Conservation (phyloP, 2,888 invertebrate species). For the Apamea crenata region DNA sequence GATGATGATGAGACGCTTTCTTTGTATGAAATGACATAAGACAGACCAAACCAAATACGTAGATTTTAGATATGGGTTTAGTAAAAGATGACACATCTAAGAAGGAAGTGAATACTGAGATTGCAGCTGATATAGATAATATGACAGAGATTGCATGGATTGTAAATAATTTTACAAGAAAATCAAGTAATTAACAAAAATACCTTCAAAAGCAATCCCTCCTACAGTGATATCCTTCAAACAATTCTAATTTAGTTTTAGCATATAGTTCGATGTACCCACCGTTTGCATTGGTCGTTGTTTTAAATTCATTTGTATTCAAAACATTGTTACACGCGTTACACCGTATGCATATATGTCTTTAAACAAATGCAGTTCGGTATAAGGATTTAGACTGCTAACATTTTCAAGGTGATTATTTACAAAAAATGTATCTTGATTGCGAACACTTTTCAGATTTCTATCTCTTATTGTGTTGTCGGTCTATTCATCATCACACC, state of each 20-base stretch:
- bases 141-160: background rate
- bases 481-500: background rate
- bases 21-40: background rate
- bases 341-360: conserved; percentile 30
- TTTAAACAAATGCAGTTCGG: conserved; percentile 44
- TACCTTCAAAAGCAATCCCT: background rate
- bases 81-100: background rate
- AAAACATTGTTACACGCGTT: conserved; percentile 45
- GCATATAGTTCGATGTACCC: conserved; percentile 39
- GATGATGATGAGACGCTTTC: background rate
- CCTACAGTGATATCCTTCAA: conserved; percentile 32
- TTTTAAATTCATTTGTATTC: conserved; percentile 64
- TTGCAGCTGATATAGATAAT: background rate
- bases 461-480: too few relatives aligned
- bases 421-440: background rate
- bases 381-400: conserved; percentile 13
- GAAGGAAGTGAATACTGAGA: conserved; percentile 2
- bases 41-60: background rate
- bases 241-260: conserved; percentile 47
- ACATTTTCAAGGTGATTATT: conserved; percentile 1
- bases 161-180: background rate
- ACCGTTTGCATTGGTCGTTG: conserved; percentile 32
- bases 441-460: background rate
- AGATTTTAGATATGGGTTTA: too few relatives aligned
- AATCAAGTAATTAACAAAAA: conserved; percentile 12